Percentiles rank a stretch among this genome's conserved stretches.
Conservation (phyloP, 2,113 vertebrate genomes). For the Tragelaphus imberbis region DNA sequence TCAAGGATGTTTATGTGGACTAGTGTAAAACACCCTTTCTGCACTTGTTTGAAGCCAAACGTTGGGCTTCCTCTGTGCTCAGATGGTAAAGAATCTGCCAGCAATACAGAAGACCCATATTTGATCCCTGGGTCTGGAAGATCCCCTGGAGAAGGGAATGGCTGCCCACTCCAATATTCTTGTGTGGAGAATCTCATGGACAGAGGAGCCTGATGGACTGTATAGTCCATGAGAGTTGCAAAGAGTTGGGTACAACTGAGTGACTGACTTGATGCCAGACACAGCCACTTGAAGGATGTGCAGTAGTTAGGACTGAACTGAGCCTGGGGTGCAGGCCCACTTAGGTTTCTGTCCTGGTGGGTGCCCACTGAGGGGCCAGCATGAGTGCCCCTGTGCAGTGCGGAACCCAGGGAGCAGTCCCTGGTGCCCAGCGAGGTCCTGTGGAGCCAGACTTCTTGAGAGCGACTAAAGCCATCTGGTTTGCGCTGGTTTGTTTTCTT, state of each 20-base stretch:
- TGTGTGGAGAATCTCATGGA: not conserved
- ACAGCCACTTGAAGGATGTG: not conserved
- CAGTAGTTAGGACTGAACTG: not conserved
- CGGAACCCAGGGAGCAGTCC: rapidly evolving
- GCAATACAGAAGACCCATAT: not conserved
- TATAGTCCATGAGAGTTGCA: not conserved
- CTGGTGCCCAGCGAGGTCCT: rapidly evolving
- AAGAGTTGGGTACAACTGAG: not conserved
- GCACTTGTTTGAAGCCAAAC: not conserved
- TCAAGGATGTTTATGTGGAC: not conserved
- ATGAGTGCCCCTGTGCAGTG: rapidly evolving
- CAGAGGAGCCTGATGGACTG: not conserved
- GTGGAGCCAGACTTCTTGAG: not conserved
- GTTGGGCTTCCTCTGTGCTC: not conserved
- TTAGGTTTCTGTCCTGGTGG: not conserved
- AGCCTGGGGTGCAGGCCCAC: rapidly evolving
- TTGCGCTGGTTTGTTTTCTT: not conserved
- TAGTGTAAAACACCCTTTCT: not conserved
- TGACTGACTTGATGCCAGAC: not conserved
- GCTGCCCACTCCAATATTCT: not conserved
- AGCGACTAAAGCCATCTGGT: not conserved
- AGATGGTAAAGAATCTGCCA: not conserved
- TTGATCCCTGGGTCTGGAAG: not conserved
- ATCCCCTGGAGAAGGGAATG: not conserved
- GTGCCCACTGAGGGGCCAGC: not conserved